Evolutionary conservation across 2,113 vertebrate genomes (phyloP), one percentile per base, ranked within the genome.

Genomic region (Eudyptes chrysolophus): DNA sequence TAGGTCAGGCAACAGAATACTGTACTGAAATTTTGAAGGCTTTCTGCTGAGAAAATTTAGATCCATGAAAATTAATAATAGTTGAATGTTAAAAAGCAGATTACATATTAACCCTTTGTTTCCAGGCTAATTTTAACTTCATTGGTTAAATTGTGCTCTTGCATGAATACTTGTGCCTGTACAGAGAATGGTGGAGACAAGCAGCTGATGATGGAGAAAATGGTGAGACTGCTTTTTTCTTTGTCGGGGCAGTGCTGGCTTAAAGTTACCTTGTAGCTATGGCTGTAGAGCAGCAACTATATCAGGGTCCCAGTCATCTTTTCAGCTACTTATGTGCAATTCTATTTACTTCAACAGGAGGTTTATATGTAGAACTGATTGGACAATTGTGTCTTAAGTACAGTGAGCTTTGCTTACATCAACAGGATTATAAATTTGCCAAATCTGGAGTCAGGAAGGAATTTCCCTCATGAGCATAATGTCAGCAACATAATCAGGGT

Each of bases 381-480:
- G 77, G 77, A 87, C 78, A 94, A n/a, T 38, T 69, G 62, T 9
- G 30, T 91, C 66, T 92, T 76, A 80, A 90, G 80, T 92, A 70
- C 71, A 74, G n/a, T 55, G 44, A 89, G 83, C 69, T 92, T 94
- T 94, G 86, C 84, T 94, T 89, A 52, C 55, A 90, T 96, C 82
- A 94, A 81, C 68, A 72, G 83, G 83, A 93, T 91, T 96, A 91
- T 90, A 95, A 89, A 95, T 87, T 81, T 16, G 3, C 36, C 87
- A 88, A 57, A 86, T 94, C 76, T 97, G 86, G 80, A 95, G 77
- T 91, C 72, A 36, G 82, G 46, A 89, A 95, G 86, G 88, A 95
- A 95, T 89, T 95, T 94, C 44, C 61, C 80, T 91, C 51, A 84
- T 0, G 3, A 89, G 52, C 72, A 90, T 92, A 90, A 94, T 92